A percentile compares a stretch with the other conserved stretches of the same genome.
Conservation (phyloP, 2,888 invertebrate genomes). For the Rhagophthalmus giganteus region DNA sequence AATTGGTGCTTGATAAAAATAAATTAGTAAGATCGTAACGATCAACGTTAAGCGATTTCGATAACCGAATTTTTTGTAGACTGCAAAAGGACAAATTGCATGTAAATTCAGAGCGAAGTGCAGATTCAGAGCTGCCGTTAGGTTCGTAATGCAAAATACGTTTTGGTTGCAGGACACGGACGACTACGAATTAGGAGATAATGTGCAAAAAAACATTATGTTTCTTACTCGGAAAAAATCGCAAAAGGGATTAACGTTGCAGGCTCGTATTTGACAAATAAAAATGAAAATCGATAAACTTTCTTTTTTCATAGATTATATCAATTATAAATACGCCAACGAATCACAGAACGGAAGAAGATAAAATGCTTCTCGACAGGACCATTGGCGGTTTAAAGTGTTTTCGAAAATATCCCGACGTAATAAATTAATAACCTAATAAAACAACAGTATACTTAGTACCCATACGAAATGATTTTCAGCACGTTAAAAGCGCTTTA, state of each 20-base stretch:
- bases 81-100: too few species aligned
- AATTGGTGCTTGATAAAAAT: too few species aligned
- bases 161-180: slow-evolving; percentile 61
- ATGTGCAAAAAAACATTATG: slow-evolving; percentile 57
- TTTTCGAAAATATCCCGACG: slow-evolving; percentile 64
- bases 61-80: neutral
- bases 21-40: neutral
- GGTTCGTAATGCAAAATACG: slow-evolving; percentile 61
- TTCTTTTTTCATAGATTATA: slow-evolving; percentile 64
- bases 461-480: neutral
- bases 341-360: slow-evolving; percentile 61
- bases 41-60: too few species aligned
- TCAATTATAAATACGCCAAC: slow-evolving; percentile 61
- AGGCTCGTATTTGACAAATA: too few species aligned
- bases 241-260: slow-evolving; percentile 36
- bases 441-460: neutral
- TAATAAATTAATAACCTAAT: slow-evolving; percentile 40
- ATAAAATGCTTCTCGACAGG: slow-evolving; percentile 62
- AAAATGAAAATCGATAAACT: too few species aligned
- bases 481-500: slow-evolving; percentile 65
- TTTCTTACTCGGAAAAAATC: slow-evolving; percentile 38
- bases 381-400: slow-evolving; percentile 65
- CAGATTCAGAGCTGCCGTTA: slow-evolving; percentile 61
- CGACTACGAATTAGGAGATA: slow-evolving; percentile 54
- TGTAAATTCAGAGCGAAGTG: slow-evolving; percentile 55